Base-by-base conservation (phyloP, 2,113 vertebrate genomes). In the Onychostruthus taczanowskii region DNA sequence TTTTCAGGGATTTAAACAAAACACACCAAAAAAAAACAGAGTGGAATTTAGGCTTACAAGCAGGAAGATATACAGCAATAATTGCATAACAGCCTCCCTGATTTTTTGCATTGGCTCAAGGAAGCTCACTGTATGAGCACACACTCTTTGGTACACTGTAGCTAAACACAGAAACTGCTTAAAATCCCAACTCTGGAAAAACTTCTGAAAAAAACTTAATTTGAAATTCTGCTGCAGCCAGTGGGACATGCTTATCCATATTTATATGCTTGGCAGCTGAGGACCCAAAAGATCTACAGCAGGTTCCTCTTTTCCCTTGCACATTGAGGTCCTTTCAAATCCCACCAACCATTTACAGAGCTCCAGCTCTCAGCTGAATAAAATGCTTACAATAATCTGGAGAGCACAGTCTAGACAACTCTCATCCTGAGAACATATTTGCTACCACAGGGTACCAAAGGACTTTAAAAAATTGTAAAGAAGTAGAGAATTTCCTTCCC, bases 1-100 rank as follows among this genome's bases (percentile, higher is more conserved):
- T 80, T 95, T 84, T 90, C 52, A 84, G 68, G 31, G 44, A 76
- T 53, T 91, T 85, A 85, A 82, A 93, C 53, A 95, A 93, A 94
- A 37, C 47, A 79, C 47, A 76, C 41, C 11, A 87, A 67, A 76
- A 88, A 39, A 92, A 84, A 53, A 2, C 20, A 76, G 35, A 84
- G 47, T 3, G 3, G 47, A 91, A 84, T 74, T 80, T 77, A 93
- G 56, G 22, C 22, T 91, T 90, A 59, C 52, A 90, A 55, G 43
- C 70, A 93, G 73, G 56, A 91, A 83, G 39, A 95, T 41, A 84
- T 11, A 74, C 28, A 56, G 63, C 75, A 80, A 64, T 85, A 95
- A 96, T 80, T 91, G 50, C 85, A 77, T 84, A 95, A 95, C 77
- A 78, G n/a, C 72, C 50, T 90, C 68, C 23, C 43, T 77, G 49